Percentiles rank a stretch among this genome's conserved stretches.
phyloP scores from a whole-genome alignment of 2,113 vertebrate genomes.

The Melanerpes aurifrons region DNA sequence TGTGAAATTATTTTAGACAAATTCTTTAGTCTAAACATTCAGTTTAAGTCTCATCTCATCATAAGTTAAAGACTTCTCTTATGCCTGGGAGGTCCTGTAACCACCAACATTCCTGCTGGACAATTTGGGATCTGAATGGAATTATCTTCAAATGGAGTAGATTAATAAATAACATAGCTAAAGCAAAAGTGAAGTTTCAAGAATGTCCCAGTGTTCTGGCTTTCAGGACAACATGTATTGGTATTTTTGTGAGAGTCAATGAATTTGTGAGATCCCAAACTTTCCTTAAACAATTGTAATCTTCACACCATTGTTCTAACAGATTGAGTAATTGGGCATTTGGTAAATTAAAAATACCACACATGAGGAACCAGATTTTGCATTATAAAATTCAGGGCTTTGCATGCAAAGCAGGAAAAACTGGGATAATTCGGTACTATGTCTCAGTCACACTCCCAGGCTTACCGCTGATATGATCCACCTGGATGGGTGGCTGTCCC shows the following conservation, averaged over 20 bases:
- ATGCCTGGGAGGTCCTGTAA: constrained; percentile 22
- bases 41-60: constrained; percentile 7
- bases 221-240: not conserved
- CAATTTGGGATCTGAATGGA: constrained; percentile 34
- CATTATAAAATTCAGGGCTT: not conserved
- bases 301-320: not conserved
- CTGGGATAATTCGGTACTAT: not conserved
- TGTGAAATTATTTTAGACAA: constrained; percentile 31
- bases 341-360: not conserved
- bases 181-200: not conserved
- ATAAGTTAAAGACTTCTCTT: constrained; percentile 28
- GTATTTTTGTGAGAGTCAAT: not conserved
- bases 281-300: not conserved
- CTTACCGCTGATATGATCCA: not conserved
- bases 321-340: not conserved
- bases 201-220: not conserved
- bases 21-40: constrained; percentile 39
- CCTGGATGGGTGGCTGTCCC: not conserved
- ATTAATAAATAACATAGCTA: constrained; percentile 34
- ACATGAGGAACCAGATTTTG: not conserved
- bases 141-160: constrained; percentile 19
- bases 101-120: constrained; percentile 16
- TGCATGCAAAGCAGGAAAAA: not conserved
- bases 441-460: not conserved
- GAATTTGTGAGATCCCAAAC: not conserved